Evolutionary conservation across 2,888 invertebrate genomes (phyloP).

Genomic region (Argyresthia goedartella): DNA sequence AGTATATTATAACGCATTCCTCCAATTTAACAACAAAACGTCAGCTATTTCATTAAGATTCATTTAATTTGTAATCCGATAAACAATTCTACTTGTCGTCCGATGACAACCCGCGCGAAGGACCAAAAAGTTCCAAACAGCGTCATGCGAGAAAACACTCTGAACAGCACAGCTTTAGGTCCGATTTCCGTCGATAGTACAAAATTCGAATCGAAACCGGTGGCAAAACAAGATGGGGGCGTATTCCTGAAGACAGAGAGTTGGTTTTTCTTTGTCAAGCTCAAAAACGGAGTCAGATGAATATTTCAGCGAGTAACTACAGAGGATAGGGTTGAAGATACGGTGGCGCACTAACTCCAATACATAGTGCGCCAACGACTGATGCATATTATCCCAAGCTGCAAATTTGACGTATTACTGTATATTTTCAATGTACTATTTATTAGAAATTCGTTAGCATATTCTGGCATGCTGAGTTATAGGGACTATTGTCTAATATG

Average conservation of each 20-base stretch:
- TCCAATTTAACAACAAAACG: background rate
- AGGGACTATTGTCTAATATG: no score
- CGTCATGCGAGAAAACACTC: background rate
- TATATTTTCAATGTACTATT: no score
- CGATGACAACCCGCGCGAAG: background rate
- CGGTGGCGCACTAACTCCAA: no score
- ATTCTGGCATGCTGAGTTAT: no score
- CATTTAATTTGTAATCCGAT: constrained; percentile 24
- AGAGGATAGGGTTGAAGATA: background rate
- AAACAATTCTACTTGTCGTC: constrained; percentile 10
- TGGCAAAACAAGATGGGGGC: no score
- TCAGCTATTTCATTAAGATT: constrained; percentile 21
- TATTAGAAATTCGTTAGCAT: no score
- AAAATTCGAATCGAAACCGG: background rate
- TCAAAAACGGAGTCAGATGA: constrained; percentile 13
- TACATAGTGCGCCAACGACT: no score
- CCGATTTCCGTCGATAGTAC: background rate
- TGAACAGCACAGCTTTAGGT: background rate
- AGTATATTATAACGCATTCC: no score
- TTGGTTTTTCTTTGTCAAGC: background rate
- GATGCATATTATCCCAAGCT: no score
- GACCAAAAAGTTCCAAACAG: background rate
- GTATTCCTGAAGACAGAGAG: background rate
- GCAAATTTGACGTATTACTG: no score
- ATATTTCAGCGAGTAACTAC: constrained; percentile 17